phyloP scores from a whole-genome alignment of 2,888 invertebrate species.

The Volucella inflata region DNA sequence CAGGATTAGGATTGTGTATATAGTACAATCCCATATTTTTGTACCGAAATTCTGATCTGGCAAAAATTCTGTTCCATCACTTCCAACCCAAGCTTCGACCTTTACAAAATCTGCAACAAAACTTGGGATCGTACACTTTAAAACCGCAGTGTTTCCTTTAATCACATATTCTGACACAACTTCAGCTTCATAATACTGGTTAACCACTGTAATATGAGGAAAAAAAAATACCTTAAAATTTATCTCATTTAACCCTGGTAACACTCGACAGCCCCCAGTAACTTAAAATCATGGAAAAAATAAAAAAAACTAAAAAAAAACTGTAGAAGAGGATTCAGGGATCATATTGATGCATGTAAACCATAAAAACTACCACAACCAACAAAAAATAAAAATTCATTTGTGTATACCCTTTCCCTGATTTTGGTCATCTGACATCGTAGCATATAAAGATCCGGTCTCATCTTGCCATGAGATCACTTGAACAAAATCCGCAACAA shows the following conservation, averaged over 20 bases:
- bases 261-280: not conserved
- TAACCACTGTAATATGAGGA: conserved; percentile 89
- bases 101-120: conserved; percentile 96
- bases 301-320: conserved; percentile 35
- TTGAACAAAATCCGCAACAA: conserved; percentile 89
- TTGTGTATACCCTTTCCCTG: conserved; percentile 64
- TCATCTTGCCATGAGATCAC: conserved; percentile 90
- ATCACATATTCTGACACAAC: conserved; percentile 95
- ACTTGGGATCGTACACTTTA: conserved; percentile 95
- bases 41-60: conserved; percentile 90
- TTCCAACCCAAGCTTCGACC: conserved; percentile 92
- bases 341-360: not conserved
- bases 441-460: conserved; percentile 81
- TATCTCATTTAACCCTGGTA: too few relatives aligned
- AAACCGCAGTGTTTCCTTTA: conserved; percentile 92
- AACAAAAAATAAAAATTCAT: too few relatives aligned
- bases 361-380: not conserved
- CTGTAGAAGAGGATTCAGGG: conserved; percentile 23
- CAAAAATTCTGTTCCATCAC: conserved; percentile 88
- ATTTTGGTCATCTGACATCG: conserved; percentile 80
- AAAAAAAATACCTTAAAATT: conserved; percentile 10
- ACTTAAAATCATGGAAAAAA: conserved; percentile 6
- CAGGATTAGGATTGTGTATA: conserved; percentile 24
- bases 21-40: not conserved
- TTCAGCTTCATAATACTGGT: conserved; percentile 94